Evolutionary conservation across 2,888 invertebrate genomes (phyloP).

Genomic region (Rhabditoides inermis): DNA sequence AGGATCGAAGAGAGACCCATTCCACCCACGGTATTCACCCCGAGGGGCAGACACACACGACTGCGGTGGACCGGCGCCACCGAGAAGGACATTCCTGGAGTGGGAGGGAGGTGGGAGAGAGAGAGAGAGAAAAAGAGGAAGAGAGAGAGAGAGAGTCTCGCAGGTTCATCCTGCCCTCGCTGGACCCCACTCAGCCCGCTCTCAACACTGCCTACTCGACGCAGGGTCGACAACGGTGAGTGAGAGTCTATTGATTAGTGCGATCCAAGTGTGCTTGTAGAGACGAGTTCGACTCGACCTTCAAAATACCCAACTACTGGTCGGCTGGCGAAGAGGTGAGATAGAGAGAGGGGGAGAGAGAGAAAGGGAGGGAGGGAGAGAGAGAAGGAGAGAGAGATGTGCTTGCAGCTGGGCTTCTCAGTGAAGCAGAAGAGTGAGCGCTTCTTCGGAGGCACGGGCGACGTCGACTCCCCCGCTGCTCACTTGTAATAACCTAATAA

Average conservation of each 20-base stretch:
- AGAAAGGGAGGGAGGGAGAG: no score
- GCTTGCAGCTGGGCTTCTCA: slow-evolving; percentile 18
- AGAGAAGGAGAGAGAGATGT: background rate
- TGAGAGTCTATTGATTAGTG: background rate
- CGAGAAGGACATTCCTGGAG: slow-evolving; percentile 37
- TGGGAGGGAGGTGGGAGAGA: slow-evolving; percentile 10
- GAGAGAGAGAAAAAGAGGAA: background rate
- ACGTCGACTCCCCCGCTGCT: slow-evolving; percentile 36
- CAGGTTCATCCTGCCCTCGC: slow-evolving; percentile 35
- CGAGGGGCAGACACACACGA: slow-evolving; percentile 38
- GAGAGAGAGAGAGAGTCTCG: background rate
- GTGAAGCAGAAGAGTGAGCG: slow-evolving; percentile 30
- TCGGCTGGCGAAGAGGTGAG: slow-evolving; percentile 39
- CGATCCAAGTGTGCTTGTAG: slow-evolving; percentile 6
- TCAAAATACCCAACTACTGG: slow-evolving; percentile 44
- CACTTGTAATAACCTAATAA: slow-evolving; percentile 8
- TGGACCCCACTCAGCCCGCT: slow-evolving; percentile 42
- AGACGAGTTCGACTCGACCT: slow-evolving; percentile 45
- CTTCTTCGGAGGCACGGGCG: slow-evolving; percentile 42
- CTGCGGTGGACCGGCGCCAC: slow-evolving; percentile 45
- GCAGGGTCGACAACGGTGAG: slow-evolving; percentile 34
- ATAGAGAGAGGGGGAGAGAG: no score
- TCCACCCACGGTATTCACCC: slow-evolving; percentile 37
- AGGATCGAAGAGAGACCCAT: slow-evolving; percentile 38
- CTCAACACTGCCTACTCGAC: slow-evolving; percentile 40